These are phyloP conservation scores for Perdita meconis DNA, from an alignment of 2,888 invertebrate species.

Conservation along the genomic window DNA sequence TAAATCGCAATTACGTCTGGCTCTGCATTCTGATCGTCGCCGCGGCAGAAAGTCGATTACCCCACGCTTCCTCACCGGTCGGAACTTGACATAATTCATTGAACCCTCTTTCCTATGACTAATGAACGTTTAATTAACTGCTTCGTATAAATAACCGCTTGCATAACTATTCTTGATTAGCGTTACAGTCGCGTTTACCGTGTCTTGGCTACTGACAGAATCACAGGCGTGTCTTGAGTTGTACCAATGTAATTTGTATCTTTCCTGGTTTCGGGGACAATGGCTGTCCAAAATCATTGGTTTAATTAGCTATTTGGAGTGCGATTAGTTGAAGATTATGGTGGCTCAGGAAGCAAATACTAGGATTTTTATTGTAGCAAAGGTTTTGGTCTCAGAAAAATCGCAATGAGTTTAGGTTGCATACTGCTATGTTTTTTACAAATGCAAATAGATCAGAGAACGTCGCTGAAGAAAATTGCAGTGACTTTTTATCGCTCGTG, in stretches of 20 bases:
- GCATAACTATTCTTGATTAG: neutral
- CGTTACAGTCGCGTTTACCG: neutral
- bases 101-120: neutral
- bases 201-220: neutral
- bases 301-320: too few relatives aligned
- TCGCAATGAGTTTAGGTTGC: too few relatives aligned
- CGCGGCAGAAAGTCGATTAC: slow-evolving; percentile 29
- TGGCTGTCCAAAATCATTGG: too few relatives aligned
- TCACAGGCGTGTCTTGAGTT: neutral
- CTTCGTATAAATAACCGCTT: neutral
- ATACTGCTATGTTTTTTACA: too few relatives aligned
- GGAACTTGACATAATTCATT: slow-evolving; percentile 6
- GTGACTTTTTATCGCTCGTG: too few relatives aligned
- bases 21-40: slow-evolving; percentile 56
- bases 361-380: too few relatives aligned
- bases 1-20: slow-evolving; percentile 75
- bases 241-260: neutral
- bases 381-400: too few relatives aligned
- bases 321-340: too few relatives aligned
- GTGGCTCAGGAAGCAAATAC: too few relatives aligned
- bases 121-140: slow-evolving; percentile 21
- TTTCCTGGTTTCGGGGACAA: too few relatives aligned
- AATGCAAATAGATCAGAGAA: too few relatives aligned
- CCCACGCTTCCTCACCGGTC: neutral
- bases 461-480: too few relatives aligned